Evolutionary conservation across 2,888 invertebrate genomes (phyloP).

Genomic region (Tyria jacobaeae): DNA sequence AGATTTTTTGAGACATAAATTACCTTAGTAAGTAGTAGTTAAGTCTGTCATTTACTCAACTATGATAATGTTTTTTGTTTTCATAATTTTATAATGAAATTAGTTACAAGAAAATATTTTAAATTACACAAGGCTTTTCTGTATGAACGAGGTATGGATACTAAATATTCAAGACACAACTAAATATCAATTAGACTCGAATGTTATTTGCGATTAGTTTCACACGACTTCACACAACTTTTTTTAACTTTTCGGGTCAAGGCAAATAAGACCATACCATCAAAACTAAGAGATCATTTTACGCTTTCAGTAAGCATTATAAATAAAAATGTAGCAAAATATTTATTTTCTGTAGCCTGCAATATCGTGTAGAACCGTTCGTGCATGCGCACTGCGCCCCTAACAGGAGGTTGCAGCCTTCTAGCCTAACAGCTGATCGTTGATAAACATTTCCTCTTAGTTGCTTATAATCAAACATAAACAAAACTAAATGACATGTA

Average conservation of each 20-base stretch:
- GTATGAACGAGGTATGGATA: neutral
- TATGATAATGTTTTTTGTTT: too few species aligned
- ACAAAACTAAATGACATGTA: constrained; percentile 22
- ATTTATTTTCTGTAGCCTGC: constrained; percentile 47
- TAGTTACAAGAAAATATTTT: neutral
- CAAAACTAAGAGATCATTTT: neutral
- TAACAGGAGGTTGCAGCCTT: constrained; percentile 51
- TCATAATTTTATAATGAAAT: neutral
- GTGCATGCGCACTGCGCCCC: constrained; percentile 74
- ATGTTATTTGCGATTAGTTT: constrained; percentile 19
- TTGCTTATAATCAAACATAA: constrained; percentile 23
- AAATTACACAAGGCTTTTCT: neutral
- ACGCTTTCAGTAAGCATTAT: constrained; percentile 17
- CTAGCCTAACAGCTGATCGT: constrained; percentile 68
- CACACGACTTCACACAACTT: constrained; percentile 8
- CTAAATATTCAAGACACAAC: neutral
- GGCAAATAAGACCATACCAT: neutral
- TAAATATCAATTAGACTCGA: constrained; percentile 5
- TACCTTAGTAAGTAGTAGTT: too few species aligned
- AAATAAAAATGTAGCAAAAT: too few species aligned
- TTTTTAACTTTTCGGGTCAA: constrained; percentile 17
- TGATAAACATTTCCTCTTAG: constrained; percentile 52
- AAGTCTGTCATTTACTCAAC: too few species aligned
- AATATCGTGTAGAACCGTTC: constrained; percentile 59
- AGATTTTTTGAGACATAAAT: too few species aligned